A percentile compares a stretch with the other conserved stretches of the same genome.
Evolutionary conservation across 1,140 invertebrate species (phyloP).

Genomic region (Armadillidium nasatum): DNA sequence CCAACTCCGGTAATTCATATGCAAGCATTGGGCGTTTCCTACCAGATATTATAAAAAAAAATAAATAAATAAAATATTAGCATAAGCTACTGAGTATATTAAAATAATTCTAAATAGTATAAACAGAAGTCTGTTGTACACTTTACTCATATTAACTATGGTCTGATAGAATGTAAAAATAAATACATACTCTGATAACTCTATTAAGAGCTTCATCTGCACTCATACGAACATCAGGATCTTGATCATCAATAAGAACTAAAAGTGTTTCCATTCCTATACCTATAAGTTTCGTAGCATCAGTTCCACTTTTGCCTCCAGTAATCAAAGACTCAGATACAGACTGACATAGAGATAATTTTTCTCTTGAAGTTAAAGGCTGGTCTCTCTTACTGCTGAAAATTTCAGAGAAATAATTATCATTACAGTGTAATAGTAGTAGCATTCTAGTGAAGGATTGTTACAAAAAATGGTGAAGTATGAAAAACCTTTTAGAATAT

Average conservation of each 20-base stretch:
- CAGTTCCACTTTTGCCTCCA: neutral
- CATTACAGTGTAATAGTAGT: neutral
- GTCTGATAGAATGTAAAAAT: no score
- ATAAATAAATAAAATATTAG: no score
- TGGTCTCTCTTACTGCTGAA: neutral
- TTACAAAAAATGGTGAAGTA: neutral
- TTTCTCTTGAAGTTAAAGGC: neutral
- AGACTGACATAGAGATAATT: neutral
- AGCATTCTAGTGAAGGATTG: neutral
- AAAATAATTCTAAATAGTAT: no score
- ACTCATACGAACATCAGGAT: slow-evolving; percentile 70
- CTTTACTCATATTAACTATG: no score
- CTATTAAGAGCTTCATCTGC: slow-evolving; percentile 75
- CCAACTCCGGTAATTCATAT: no score
- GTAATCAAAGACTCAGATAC: neutral
- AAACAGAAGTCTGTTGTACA: no score
- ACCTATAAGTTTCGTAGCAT: slow-evolving; percentile 56
- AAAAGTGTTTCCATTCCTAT: slow-evolving; percentile 67
- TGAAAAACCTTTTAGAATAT: neutral
- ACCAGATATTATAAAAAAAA: no score
- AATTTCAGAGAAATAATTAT: neutral
- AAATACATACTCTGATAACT: slow-evolving; percentile 62
- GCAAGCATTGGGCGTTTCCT: no score
- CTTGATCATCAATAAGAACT: slow-evolving; percentile 65
- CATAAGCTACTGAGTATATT: no score